These are phyloP conservation scores for Aurelia aurita DNA, from an alignment of 30 jellyfish, hydroid and myxozoan genomes.

Conservation along the genomic window DNA sequence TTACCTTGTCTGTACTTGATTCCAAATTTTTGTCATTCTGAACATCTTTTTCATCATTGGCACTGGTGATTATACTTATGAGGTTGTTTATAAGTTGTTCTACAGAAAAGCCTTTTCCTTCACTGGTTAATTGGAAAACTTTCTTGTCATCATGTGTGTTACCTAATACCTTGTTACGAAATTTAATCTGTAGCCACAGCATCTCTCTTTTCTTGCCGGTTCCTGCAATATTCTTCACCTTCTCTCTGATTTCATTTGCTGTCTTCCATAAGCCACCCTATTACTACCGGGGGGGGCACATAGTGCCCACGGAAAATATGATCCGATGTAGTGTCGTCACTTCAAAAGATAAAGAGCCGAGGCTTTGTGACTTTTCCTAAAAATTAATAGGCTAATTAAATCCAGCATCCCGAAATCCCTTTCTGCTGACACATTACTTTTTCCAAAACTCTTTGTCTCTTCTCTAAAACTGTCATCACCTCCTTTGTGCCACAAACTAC, in stretches of 20 bases:
- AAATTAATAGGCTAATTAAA: constrained; percentile 10
- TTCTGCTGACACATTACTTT: constrained; percentile 9
- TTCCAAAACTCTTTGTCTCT: not conserved
- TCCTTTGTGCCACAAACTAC: not conserved
- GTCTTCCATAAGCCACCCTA: not conserved
- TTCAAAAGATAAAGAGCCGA: no score
- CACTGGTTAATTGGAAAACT: not conserved
- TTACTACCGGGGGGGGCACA: no score
- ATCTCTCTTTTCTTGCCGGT: not conserved
- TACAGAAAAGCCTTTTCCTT: not conserved
- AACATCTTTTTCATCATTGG: not conserved
- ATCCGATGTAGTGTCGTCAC: no score
- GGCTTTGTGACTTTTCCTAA: no score
- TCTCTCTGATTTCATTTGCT: not conserved
- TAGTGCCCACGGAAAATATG: no score
- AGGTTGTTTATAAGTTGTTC: not conserved
- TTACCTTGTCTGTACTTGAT: not conserved
- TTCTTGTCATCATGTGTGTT: not conserved
- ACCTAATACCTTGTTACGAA: not conserved
- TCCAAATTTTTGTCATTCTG: not conserved
- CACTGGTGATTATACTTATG: not conserved
- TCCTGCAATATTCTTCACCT: not conserved
- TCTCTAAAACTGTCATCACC: not conserved
- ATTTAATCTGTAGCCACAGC: not conserved
- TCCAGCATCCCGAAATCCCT: constrained; percentile 28